Percentiles rank a stretch among this genome's conserved stretches.
Conservation (phyloP, 2,888 invertebrate species). For the Taphrorychus bicolor region DNA sequence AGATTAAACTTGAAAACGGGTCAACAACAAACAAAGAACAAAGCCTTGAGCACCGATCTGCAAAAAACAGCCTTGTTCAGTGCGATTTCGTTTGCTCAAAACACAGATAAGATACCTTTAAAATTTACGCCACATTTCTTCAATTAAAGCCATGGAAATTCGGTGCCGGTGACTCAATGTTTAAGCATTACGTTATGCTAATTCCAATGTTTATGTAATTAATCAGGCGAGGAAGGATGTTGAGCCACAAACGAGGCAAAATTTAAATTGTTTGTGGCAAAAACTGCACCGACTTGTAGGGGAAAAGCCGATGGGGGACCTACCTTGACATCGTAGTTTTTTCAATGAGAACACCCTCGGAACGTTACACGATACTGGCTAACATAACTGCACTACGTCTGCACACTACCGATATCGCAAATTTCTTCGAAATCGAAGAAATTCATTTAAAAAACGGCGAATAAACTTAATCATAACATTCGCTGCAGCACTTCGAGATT, state of each 20-base stretch:
- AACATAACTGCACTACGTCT: constrained; percentile 25
- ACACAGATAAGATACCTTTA: background rate
- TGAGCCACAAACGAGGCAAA: background rate
- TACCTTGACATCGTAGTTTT: constrained; percentile 40
- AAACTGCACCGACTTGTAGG: background rate
- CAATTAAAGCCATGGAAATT: background rate
- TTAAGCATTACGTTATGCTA: background rate
- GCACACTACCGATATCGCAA: constrained; percentile 16
- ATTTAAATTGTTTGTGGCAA: background rate
- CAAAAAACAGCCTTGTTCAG: constrained; percentile 2
- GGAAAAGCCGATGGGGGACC: constrained; percentile 31
- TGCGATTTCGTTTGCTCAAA: background rate
- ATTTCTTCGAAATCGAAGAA: constrained; percentile 15
- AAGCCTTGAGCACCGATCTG: constrained; percentile 7
- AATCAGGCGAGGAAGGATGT: background rate
- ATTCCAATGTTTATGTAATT: background rate
- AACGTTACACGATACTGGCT: constrained; percentile 27
- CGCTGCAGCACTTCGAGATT: constrained; percentile 19
- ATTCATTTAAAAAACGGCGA: constrained; percentile 35
- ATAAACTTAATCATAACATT: constrained; percentile 28
- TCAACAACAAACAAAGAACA: constrained; percentile 23
- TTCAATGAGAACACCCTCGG: constrained; percentile 29
- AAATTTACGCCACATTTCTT: background rate
- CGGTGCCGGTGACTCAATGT: background rate
- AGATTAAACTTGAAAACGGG: constrained; percentile 18